A percentile compares a stretch with the other conserved stretches of the same genome.
phyloP scores from a whole-genome alignment of 2,797 vertebrate genomes.

The Chromobotia macracanthus region DNA sequence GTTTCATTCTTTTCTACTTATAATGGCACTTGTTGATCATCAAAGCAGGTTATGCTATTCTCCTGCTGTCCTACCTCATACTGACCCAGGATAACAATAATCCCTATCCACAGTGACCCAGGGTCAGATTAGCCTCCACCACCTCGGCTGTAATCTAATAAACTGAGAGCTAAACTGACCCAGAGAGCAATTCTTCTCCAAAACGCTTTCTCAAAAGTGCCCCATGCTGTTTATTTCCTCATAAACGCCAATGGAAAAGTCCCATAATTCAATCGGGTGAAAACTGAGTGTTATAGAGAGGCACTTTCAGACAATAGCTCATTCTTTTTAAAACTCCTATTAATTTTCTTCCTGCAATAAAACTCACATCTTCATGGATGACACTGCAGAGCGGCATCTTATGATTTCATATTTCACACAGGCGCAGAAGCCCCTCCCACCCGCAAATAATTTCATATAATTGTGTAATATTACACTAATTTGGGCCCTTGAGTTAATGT shows the following conservation, averaged over 20 bases:
- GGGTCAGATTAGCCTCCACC: constrained; percentile 19
- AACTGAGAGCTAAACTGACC: constrained; percentile 32
- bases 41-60: background rate
- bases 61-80: background rate
- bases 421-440: background rate
- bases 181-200: constrained; percentile 27
- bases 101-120: background rate
- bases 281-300: constrained; percentile 35
- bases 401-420: constrained; percentile 40
- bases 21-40: background rate
- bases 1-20: background rate
- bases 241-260: constrained; percentile 17
- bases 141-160: constrained; percentile 37
- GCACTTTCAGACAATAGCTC: constrained; percentile 18
- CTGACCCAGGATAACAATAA: constrained; percentile 21
- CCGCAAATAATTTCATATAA: constrained; percentile 52
- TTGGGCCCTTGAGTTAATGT: constrained; percentile 50
- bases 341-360: constrained; percentile 44
- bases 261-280: constrained; percentile 18
- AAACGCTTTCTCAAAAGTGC: constrained; percentile 16
- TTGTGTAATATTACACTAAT: constrained; percentile 52
- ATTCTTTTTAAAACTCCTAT: constrained; percentile 39
- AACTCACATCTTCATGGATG: constrained; percentile 22
- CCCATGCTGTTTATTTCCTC: constrained; percentile 39
- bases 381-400: constrained; percentile 20